Evolutionary conservation across 2,113 vertebrate species (phyloP), one percentile per base, ranked within the genome.

Genomic region (Muntiacus muntjak): DNA sequence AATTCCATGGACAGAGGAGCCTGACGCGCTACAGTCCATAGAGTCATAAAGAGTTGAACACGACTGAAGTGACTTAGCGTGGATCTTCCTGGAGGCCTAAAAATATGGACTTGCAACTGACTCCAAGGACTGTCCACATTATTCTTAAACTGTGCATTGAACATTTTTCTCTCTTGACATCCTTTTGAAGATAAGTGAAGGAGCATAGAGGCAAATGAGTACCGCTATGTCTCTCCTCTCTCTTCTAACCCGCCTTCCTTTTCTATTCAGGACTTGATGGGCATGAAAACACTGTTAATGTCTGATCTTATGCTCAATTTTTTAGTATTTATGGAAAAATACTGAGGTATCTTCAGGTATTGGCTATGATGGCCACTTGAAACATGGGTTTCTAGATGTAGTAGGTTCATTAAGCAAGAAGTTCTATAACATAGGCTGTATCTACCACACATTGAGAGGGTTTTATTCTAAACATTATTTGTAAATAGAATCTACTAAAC

Each of bases 401-500:
- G 19, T 30, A 55, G 78, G 78, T 57, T 95, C 47, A 55, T 83
- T 89, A 84, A 62, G 11, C 55, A 62, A 1, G 62, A 76, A 57
- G 7, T 82, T 13, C 12, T 94, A 2, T 84, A n/a, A 33, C 33
- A 1, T 54, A 78, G 36, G 67, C 19, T 40, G 3, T 6, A 9
- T 96, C 2, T 57, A 30, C 30, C 13, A 82, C 4, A 79, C 6
- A 33, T 47, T 83, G 5, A 82, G 21, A 62, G 30, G 43, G 4
- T 93, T 95, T 96, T 87, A 58, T 89, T 86, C 12, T 17, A n/a
- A 79, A 55, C 33, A 45, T 91, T 74, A 88, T 62, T 91, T 93
- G 8, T n/a, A 93, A 88, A 67, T 91, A 74, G 50, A 71, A 40
- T 21, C 6, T 87, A 23, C 23, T 74, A 62, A 86, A 7, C 54